phyloP scores from a whole-genome alignment of 53 echinoderm and acorn worm genomes.

The Holothuria scabra region DNA sequence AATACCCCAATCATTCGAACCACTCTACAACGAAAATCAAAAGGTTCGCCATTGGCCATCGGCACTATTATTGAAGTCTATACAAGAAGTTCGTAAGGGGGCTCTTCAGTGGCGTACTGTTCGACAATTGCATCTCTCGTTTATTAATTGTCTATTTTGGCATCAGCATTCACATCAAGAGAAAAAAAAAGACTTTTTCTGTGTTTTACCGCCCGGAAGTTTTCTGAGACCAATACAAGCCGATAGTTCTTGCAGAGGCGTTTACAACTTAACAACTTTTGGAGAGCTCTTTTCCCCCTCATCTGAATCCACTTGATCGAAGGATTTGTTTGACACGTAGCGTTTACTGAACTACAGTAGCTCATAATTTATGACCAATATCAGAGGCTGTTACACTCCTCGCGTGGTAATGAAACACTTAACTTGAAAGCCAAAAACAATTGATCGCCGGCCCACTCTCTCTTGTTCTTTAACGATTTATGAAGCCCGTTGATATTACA shows the following conservation, averaged over 20 bases:
- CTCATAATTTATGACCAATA: slow-evolving; percentile 38
- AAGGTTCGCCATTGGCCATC: no score
- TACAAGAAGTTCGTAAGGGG: no score
- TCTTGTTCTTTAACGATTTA: slow-evolving; percentile 27
- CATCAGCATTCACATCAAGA: slow-evolving; percentile 28
- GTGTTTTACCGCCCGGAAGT: slow-evolving; percentile 33
- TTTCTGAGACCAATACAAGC: slow-evolving; percentile 17
- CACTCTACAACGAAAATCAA: no score
- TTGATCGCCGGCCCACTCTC: slow-evolving; percentile 20
- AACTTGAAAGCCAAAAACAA: slow-evolving; percentile 32
- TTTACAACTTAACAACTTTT: slow-evolving; percentile 17
- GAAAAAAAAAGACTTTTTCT: neutral
- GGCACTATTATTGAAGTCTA: no score
- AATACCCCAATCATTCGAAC: no score
- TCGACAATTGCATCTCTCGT: no score
- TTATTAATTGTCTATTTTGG: slow-evolving; percentile 29
- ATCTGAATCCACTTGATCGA: neutral
- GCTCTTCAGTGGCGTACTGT: no score
- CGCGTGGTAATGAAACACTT: slow-evolving; percentile 36
- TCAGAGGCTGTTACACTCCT: slow-evolving; percentile 36
- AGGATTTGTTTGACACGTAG: slow-evolving; percentile 17
- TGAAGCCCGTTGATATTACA: slow-evolving; percentile 16
- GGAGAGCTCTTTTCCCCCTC: neutral
- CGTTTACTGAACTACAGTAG: slow-evolving; percentile 40
- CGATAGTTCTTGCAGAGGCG: slow-evolving; percentile 12